Evolutionary conservation across 2,113 vertebrate species (phyloP).

Genomic region (Mustelus asterias): DNA sequence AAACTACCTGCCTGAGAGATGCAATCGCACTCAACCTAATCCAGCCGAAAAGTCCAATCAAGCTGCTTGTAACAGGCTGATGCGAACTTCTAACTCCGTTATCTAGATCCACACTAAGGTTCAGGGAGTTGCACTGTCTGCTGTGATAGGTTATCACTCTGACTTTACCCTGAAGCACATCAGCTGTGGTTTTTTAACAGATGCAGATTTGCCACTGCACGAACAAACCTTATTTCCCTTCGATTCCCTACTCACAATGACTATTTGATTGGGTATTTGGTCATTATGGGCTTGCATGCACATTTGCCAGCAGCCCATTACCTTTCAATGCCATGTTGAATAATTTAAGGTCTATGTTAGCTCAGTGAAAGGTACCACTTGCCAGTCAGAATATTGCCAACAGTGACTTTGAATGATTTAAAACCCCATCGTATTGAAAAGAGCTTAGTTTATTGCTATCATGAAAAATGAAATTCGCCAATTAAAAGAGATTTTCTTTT

Average conservation of each 20-base stretch:
- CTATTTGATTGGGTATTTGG: background rate
- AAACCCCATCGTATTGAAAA: background rate
- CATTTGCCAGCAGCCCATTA: background rate
- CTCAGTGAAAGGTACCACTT: background rate
- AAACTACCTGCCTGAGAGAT: background rate
- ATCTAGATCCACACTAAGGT: background rate
- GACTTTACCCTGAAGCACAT: background rate
- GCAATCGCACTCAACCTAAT: background rate
- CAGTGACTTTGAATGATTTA: background rate
- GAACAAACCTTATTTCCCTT: background rate
- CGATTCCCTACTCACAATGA: background rate
- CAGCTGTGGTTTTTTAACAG: background rate
- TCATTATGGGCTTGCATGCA: no score
- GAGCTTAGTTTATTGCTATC: background rate
- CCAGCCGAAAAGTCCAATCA: background rate
- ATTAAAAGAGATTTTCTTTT: background rate
- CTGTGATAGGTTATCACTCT: background rate
- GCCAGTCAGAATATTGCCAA: constrained; percentile 8
- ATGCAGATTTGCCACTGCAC: background rate
- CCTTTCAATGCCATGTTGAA: background rate
- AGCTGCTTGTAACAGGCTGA: background rate
- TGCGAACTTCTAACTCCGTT: background rate
- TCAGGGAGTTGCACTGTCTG: background rate
- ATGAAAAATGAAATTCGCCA: background rate
- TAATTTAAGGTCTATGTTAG: background rate